phyloP scores from a whole-genome alignment of 2,113 vertebrate genomes.

The Tinamus guttatus region DNA sequence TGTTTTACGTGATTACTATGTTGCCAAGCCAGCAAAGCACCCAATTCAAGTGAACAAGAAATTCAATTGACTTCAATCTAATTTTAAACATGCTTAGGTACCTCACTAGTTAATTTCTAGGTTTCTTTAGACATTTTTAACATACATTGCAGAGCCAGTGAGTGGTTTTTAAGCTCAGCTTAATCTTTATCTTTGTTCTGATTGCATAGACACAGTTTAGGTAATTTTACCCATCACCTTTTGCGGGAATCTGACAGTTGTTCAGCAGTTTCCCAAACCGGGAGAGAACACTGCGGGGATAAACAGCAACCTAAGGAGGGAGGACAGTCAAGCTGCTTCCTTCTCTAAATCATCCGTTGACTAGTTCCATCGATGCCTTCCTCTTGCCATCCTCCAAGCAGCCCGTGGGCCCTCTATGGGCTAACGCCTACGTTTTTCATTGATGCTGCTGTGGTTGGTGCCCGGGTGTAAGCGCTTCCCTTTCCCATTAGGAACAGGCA shows the following conservation, averaged over 20 bases:
- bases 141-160: background rate
- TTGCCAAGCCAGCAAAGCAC: background rate
- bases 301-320: background rate
- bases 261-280: background rate
- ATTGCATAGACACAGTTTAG: background rate
- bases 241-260: background rate
- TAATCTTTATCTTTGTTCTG: background rate
- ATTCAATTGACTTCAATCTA: background rate
- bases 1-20: background rate
- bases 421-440: background rate
- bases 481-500: constrained; percentile 6
- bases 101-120: background rate
- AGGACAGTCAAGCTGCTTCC: background rate
- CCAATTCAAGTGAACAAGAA: background rate
- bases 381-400: background rate
- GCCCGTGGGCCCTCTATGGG: background rate
- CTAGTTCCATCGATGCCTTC: background rate
- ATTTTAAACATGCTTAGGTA: background rate
- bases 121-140: background rate
- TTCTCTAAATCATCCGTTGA: background rate
- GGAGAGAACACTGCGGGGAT: background rate
- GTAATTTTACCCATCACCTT: background rate
- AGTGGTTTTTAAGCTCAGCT: background rate
- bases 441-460: background rate
- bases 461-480: background rate